Evolutionary conservation across 2,888 invertebrate species (phyloP), one percentile per base, ranked within the genome.

Genomic region (Thera britannica): DNA sequence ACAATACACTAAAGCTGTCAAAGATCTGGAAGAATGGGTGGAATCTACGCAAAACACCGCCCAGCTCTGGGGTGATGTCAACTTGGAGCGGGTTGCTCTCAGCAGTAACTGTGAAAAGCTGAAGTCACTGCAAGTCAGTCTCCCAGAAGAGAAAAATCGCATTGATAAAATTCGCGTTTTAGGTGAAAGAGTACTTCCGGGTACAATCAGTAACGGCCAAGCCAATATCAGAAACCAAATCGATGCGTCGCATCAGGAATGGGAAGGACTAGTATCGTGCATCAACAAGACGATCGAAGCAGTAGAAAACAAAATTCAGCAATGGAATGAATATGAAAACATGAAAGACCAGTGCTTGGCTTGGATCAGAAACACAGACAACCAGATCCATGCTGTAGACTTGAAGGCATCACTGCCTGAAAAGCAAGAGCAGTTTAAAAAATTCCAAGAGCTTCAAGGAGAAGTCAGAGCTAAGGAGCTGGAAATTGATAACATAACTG

Each of bases 401-500:
- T 93, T 98, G 46, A 98, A 98, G 83, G 95, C 97, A 0, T 97
- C 96, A 7, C 93, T 98, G 54, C 91, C 95, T 3, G 97, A 98
- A 81, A 99, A 99, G 90, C 96, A 97, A 83, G 95, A 96, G 41
- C 98, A 98, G 79, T 94, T 98, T 58, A 97, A 98, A 75, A 94
- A 95, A 62, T 94, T 98, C 72, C 95, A 97, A 87, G 93, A 94
- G 38, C 87, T 98, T 41, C 98, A 98, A 90, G 98, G 98, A 58
- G 97, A 98, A 91, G 96, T 98, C 1, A 95, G 97, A 56, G 98
- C 98, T 2, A 98, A 98, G 82, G 98, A 98, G 88, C 90, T 98
- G 9, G 98, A 98, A 92, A 97, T 98, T 67, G 98, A 99, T 79
- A 96, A 97, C 62, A 97, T 99, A 0, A 98, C 98, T 35, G 99